Base-by-base conservation (phyloP, 2,113 vertebrate species). In the Aleadryas rufinucha region DNA sequence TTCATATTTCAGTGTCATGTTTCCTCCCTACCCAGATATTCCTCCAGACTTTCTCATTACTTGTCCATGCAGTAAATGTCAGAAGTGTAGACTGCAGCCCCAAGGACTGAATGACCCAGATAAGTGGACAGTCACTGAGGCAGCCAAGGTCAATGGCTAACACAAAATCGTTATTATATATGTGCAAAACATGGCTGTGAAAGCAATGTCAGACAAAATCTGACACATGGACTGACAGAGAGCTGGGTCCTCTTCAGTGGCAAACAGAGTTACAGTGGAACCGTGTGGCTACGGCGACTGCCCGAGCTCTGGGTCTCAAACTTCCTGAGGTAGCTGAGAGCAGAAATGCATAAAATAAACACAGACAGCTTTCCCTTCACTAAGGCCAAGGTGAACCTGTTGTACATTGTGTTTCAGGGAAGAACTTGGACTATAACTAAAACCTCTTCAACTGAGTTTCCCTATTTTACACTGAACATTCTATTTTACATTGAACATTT, bases 231-330 rank as follows among this genome's bases (percentile, higher is more conserved):
- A n/a, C 57, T 54, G 65, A 31, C 30, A 74, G 23, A 57, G 39
- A 35, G 9, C 10, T 13, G 33, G 15, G 10, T 50, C 19, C 42
- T 39, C 12, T 21, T 77, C 42, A 19, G 60, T 2, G 57, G 24
- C 42, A 74, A 26, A 19, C 9, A 35, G 61, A 53, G 35, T 17
- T 33, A 6, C 10, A 11, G 2, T 2, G 28, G 37, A 64, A 15
- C 5, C 4, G 9, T 8, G 13, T 2, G 16, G 65, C 33, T 50
- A 20, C 5, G 1, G 50, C 0, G 0, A 15, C 27, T 10, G 14
- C 9, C 19, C 4, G 1, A 79, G 63, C 42, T 37, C 53, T 17
- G 41, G 11, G 45, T 10, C 83, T 33, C 78, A 19, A 54, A 18
- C 6, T 22, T 57, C 47, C n/a, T 19, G 8, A 21, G 21, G 19